phyloP scores from a whole-genome alignment of 2,113 vertebrate genomes.

The Petromus typicus region DNA sequence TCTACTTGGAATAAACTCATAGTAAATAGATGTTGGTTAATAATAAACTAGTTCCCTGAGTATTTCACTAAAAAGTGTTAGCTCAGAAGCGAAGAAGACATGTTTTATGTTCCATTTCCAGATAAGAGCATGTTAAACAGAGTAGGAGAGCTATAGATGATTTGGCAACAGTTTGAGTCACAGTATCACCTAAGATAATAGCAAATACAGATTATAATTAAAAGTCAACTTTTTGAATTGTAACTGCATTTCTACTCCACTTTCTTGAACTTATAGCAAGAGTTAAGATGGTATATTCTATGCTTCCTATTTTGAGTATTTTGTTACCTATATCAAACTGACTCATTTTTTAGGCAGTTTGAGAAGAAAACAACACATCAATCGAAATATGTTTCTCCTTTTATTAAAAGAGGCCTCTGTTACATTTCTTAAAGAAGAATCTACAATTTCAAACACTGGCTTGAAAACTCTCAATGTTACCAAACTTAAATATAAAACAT shows the following conservation, averaged over 20 bases:
- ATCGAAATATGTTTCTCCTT: background rate
- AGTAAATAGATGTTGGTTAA: background rate
- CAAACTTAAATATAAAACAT: constrained; percentile 27
- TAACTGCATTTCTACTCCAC: background rate
- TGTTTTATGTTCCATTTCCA: background rate
- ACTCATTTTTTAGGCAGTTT: background rate
- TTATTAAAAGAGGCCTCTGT: background rate
- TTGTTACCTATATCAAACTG: background rate
- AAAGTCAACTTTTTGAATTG: constrained; percentile 6
- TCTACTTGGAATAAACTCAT: background rate
- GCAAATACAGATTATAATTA: background rate
- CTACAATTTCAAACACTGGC: background rate
- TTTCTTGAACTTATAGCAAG: background rate
- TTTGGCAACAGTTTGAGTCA: background rate
- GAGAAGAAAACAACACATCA: background rate
- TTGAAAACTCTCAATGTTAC: background rate
- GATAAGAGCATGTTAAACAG: background rate
- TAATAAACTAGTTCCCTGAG: background rate
- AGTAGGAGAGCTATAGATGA: background rate
- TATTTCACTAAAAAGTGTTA: background rate
- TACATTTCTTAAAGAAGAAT: background rate
- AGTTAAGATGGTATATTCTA: background rate
- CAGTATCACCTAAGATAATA: background rate
- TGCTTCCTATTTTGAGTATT: constrained; percentile 15
- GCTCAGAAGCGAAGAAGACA: background rate